phyloP scores from a whole-genome alignment of 1,140 invertebrate genomes.

The Papilio polytes region DNA sequence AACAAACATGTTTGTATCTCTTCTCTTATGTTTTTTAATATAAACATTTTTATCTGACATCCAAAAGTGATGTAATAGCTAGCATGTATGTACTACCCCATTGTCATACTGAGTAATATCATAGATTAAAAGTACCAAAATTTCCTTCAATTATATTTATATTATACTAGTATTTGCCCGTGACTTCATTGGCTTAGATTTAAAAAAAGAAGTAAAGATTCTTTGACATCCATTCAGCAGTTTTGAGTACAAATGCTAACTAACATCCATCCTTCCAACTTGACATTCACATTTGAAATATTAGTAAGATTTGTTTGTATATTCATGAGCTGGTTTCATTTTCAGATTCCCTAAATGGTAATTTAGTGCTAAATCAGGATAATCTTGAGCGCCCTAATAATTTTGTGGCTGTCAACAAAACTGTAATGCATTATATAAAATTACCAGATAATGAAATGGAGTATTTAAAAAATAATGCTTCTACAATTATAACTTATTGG shows the following conservation, averaged over 20 bases:
- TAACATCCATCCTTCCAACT: too few relatives aligned
- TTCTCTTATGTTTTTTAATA: too few relatives aligned
- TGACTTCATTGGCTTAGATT: too few relatives aligned
- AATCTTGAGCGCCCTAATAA: slow-evolving; percentile 82
- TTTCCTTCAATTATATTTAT: background rate
- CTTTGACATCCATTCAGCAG: too few relatives aligned
- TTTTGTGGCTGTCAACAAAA: slow-evolving; percentile 86
- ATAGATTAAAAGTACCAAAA: background rate
- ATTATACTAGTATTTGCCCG: background rate
- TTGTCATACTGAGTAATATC: background rate
- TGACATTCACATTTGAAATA: too few relatives aligned
- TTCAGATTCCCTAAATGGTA: slow-evolving; percentile 87
- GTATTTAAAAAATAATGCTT: slow-evolving; percentile 86
- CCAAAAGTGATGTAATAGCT: too few relatives aligned
- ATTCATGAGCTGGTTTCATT: slow-evolving; percentile 42
- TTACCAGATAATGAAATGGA: slow-evolving; percentile 85
- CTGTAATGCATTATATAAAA: slow-evolving; percentile 85
- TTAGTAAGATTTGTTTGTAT: background rate
- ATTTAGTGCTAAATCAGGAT: slow-evolving; percentile 85
- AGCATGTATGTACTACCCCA: too few relatives aligned
- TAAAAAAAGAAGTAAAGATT: too few relatives aligned
- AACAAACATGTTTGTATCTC: too few relatives aligned
- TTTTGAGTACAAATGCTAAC: too few relatives aligned
- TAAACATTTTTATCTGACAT: too few relatives aligned
- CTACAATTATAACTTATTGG: slow-evolving; percentile 88